Evolutionary conservation across 2,797 vertebrate genomes (phyloP), one percentile per base, ranked within the genome.

Genomic region (Vultur gryphus): DNA sequence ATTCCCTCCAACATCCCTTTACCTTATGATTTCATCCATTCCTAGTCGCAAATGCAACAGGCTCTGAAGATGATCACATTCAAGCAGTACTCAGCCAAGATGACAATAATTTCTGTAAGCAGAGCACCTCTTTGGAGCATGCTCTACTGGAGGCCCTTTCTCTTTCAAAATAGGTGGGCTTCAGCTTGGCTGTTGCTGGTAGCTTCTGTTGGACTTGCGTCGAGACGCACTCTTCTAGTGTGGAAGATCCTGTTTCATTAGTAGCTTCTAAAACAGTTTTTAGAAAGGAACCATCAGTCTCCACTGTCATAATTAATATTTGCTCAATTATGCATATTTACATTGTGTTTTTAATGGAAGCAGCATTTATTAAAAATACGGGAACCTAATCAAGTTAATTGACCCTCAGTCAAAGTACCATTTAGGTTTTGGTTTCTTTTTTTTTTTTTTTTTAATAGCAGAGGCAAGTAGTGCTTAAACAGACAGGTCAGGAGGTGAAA

Each of bases 1-100:
- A 83, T 94, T 91, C 66, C 29, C 14, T 75, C 49, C 48, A 82
- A 37, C 31, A 72, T 58, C n/a, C 25, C 43, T 62, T 91, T 79
- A 86, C 59, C 35, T 82, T 78, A 66, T 11, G 29, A 62, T 76
- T 93, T 84, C 18, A 49, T 57, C 54, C 26, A 46, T 59, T 86
- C 65, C 61, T 75, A 29, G 11, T 39, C 17, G 17, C 65, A 88
- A 69, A 78, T 69, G 57, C 64, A 84, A 41, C 52, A 57, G 72
- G 52, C 24, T 21, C 49, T 76, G 67, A 69, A 75, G 82, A 88
- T 29, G 72, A 41, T 72, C 35, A 18, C 4, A 3, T 61, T 71
- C 37, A 65, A 70, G 31, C 17, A 37, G 21, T 21, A 31, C 28
- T 80, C 35, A 72, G 31, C 62, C 69, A 79, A 78, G 57, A 58